phyloP scores from a whole-genome alignment of 2,797 vertebrate genomes.

The Chromis chromis region DNA sequence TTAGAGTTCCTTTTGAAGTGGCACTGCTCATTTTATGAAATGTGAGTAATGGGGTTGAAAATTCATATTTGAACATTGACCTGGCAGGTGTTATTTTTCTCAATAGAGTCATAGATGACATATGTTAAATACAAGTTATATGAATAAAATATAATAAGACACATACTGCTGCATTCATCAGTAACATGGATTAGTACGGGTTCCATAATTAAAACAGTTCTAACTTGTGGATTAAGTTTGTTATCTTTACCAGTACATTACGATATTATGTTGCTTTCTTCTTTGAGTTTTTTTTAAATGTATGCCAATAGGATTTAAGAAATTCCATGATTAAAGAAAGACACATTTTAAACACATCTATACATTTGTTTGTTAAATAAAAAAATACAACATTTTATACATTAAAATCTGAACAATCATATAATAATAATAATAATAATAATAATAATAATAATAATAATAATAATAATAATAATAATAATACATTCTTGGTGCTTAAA shows the following conservation, averaged over 20 bases:
- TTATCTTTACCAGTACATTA: background rate
- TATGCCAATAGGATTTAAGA: background rate
- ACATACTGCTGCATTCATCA: background rate
- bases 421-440: background rate
- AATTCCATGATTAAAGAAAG: background rate
- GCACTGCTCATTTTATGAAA: background rate
- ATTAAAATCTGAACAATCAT: too few species aligned
- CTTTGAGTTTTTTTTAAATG: background rate
- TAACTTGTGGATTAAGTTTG: background rate
- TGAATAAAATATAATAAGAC: background rate
- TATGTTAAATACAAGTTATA: background rate
- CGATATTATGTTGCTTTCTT: background rate
- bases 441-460: background rate
- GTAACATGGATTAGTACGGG: too few species aligned
- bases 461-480: background rate
- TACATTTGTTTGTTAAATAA: conserved; percentile 1
- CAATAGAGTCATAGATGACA: background rate
- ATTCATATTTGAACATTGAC: background rate
- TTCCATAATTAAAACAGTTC: background rate
- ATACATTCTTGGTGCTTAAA: background rate
- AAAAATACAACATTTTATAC: background rate
- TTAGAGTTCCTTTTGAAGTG: background rate
- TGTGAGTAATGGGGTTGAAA: background rate
- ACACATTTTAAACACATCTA: background rate
- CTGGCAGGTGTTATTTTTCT: background rate